These are phyloP conservation scores for Lithobates sylvaticus DNA, from an alignment of 2,797 vertebrate genomes.

Conservation along the genomic window DNA sequence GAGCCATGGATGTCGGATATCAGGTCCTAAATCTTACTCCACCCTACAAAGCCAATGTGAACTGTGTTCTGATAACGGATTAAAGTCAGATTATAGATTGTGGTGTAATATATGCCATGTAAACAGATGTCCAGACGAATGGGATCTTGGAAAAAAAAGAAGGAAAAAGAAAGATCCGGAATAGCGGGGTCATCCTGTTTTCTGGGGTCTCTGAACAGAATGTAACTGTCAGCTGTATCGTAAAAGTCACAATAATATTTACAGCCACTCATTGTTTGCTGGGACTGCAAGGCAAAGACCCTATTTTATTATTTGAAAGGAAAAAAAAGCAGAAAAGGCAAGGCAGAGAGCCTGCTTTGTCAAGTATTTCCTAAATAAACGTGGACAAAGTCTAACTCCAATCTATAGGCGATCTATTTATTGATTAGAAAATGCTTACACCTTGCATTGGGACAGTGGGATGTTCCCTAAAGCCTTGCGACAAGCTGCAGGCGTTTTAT, in stretches of 20 bases:
- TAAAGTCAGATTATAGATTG: background rate
- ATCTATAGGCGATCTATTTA: background rate
- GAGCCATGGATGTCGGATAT: slow-evolving; percentile 16
- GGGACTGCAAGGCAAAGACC: slow-evolving; percentile 11
- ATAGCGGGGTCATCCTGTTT: slow-evolving; percentile 52
- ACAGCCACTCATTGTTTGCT: slow-evolving; percentile 24
- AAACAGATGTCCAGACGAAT: slow-evolving; percentile 28
- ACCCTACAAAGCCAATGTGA: background rate
- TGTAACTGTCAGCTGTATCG: slow-evolving; percentile 49
- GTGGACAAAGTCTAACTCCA: background rate
- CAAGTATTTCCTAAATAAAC: background rate
- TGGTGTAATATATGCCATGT: background rate
- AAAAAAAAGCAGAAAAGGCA: background rate
- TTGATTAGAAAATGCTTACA: background rate
- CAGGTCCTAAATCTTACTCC: background rate
- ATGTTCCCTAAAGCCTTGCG: background rate
- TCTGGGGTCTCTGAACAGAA: slow-evolving; percentile 38
- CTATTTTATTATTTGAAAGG: background rate
- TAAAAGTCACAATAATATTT: slow-evolving; percentile 29
- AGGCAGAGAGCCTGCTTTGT: background rate
- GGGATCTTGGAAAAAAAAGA: slow-evolving; percentile 9
- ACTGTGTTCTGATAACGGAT: background rate
- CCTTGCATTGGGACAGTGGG: too few relatives aligned
- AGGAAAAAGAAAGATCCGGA: slow-evolving; percentile 42
- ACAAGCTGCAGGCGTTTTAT: background rate